Evolutionary conservation across 2,888 invertebrate species (phyloP).

Genomic region (Hanleya hanleyi): DNA sequence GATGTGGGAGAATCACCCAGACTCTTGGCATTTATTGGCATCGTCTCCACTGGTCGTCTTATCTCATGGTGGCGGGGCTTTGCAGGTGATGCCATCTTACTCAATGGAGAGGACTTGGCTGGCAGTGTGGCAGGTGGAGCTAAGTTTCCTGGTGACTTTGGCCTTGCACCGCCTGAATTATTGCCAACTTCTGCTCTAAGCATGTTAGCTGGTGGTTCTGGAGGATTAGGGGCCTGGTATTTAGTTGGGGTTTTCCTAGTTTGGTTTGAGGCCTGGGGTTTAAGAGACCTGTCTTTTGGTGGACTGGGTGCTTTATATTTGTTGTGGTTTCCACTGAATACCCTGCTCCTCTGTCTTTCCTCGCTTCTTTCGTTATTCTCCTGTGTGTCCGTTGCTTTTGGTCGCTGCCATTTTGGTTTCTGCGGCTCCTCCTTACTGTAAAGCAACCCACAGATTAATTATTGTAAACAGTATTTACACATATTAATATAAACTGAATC

Average conservation of each 20-base stretch:
- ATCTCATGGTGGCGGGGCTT: conserved; percentile 16
- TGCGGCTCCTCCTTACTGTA: conserved; percentile 60
- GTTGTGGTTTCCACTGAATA: not conserved
- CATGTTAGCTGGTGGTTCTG: conserved; percentile 32
- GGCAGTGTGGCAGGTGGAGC: not conserved
- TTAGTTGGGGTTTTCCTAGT: conserved; percentile 31
- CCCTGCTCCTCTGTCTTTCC: not conserved
- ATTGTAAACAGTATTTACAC: not conserved
- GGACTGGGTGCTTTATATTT: not conserved
- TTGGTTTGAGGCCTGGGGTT: not conserved
- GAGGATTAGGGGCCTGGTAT: conserved; percentile 30
- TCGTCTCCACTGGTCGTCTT: conserved; percentile 4
- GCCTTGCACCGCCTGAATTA: not conserved
- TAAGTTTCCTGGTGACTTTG: not conserved
- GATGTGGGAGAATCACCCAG: conserved; percentile 27
- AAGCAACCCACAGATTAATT: not conserved
- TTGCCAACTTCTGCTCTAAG: not conserved
- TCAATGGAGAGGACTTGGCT: not conserved
- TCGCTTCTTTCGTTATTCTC: not conserved
- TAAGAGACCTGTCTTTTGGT: not conserved
- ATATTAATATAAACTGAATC: too few relatives aligned
- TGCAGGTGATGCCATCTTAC: conserved; percentile 10
- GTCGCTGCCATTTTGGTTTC: conserved; percentile 66
- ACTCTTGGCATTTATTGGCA: conserved; percentile 42
- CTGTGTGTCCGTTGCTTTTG: conserved; percentile 37